phyloP scores from a whole-genome alignment of 2,113 vertebrate species.

The Clarias macrocephalus region DNA sequence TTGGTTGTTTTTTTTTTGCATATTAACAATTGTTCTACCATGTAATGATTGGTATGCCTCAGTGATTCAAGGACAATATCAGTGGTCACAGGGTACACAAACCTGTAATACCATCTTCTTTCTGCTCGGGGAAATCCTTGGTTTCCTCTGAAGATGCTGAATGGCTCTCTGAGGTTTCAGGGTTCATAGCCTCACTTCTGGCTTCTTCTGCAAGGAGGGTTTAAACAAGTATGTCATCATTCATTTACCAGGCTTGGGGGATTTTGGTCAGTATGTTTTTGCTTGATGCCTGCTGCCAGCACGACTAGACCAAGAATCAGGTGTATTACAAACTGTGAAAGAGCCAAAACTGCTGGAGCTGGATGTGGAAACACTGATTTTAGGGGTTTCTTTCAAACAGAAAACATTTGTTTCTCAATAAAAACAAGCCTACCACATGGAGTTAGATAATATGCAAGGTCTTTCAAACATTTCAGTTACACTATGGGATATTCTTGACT shows the following conservation, averaged over 20 bases:
- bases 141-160: neutral
- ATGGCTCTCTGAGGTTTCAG: neutral
- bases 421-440: neutral
- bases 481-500: neutral
- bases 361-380: neutral
- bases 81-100: neutral
- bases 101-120: slow-evolving; percentile 22
- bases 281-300: neutral
- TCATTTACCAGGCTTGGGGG: neutral
- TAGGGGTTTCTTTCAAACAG: neutral
- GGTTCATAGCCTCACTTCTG: neutral
- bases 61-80: neutral
- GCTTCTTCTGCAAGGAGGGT: neutral
- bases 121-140: slow-evolving; percentile 2
- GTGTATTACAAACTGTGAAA: neutral
- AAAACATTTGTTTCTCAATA: neutral
- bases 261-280: neutral
- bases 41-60: slow-evolving; percentile 15
- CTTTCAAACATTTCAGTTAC: neutral
- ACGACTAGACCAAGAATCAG: neutral
- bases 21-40: slow-evolving; percentile 1
- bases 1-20: neutral
- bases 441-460: neutral
- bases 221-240: neutral
- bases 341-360: neutral